These are phyloP conservation scores for Dasypogon diadema DNA, from an alignment of 2,888 invertebrate species.

Conservation along the genomic window DNA sequence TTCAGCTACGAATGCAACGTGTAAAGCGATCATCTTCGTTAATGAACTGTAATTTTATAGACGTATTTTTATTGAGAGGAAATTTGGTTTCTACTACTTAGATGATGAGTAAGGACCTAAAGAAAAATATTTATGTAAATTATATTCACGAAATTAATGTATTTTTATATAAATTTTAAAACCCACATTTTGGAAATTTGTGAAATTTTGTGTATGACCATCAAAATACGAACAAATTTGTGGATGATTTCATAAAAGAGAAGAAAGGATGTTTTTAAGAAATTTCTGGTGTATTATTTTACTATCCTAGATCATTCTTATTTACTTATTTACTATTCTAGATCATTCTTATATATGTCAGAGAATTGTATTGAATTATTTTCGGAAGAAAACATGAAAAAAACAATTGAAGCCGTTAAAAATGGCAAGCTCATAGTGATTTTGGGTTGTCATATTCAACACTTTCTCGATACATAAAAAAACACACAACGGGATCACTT, in stretches of 20 bases:
- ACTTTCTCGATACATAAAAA: too few species aligned
- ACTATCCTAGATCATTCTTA: too few species aligned
- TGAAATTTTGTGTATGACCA: background rate
- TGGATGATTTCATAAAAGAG: background rate
- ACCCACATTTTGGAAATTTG: conserved; percentile 44
- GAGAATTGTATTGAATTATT: too few species aligned
- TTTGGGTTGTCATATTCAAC: too few species aligned
- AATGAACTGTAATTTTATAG: conserved; percentile 29
- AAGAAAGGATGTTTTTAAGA: conserved; percentile 16
- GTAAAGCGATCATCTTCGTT: conserved; percentile 8
- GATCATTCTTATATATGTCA: too few species aligned
- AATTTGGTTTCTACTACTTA: conserved; percentile 24
- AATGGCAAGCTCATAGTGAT: too few species aligned
- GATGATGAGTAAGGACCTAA: conserved; percentile 1
- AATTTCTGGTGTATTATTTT: too few species aligned
- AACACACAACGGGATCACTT: too few species aligned
- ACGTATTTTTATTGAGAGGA: conserved; percentile 21
- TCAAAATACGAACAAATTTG: background rate
- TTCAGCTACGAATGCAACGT: background rate
- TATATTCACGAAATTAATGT: conserved; percentile 37
- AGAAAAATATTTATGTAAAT: conserved; percentile 42
- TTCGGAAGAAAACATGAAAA: too few species aligned
- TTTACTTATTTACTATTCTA: too few species aligned
- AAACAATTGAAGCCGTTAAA: too few species aligned
- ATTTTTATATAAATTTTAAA: conserved; percentile 43